Conservation (phyloP, 2,888 invertebrate genomes). For the Caenorhabditis uteleia region DNA sequence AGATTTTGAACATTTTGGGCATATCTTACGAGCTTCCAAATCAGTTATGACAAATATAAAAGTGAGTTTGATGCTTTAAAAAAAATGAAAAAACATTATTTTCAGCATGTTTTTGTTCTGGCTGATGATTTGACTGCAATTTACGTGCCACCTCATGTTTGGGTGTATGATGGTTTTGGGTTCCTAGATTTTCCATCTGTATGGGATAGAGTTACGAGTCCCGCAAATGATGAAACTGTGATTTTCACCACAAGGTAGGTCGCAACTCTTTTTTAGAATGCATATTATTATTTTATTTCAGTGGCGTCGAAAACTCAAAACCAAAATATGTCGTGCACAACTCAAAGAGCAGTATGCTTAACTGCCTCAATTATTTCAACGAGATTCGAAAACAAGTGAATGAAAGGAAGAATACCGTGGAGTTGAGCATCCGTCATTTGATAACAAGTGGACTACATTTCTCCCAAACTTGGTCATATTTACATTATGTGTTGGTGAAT, state of each 20-base stretch:
- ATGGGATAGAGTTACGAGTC: conserved; percentile 1
- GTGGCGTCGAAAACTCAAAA: conserved; percentile 13
- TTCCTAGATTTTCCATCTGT: conserved; percentile 35
- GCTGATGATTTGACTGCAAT: conserved; percentile 37
- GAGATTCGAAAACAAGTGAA: conserved; percentile 21
- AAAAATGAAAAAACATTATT: not conserved
- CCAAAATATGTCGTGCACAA: conserved; percentile 29
- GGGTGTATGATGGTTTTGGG: conserved; percentile 45
- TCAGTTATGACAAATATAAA: conserved; percentile 6
- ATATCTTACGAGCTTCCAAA: conserved; percentile 25
- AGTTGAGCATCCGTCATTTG: conserved; percentile 18
- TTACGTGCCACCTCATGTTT: conserved; percentile 35
- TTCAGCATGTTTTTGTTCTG: conserved; percentile 42
- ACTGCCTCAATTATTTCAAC: conserved; percentile 29
- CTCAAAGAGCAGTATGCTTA: conserved; percentile 15
- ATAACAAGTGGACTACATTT: conserved; percentile 38
- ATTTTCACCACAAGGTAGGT: conserved; percentile 21
- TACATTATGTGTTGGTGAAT: conserved; percentile 21
- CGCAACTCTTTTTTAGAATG: not conserved
- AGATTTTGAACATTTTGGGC: conserved; percentile 39
- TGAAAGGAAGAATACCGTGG: conserved; percentile 10
- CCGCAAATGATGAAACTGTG: conserved; percentile 1
- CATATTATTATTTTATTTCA: conserved; percentile 10
- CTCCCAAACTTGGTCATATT: conserved; percentile 32
- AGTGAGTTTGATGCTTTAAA: no score